Conservation (phyloP, 2,113 vertebrate genomes). For the Plectropomus leopardus region DNA sequence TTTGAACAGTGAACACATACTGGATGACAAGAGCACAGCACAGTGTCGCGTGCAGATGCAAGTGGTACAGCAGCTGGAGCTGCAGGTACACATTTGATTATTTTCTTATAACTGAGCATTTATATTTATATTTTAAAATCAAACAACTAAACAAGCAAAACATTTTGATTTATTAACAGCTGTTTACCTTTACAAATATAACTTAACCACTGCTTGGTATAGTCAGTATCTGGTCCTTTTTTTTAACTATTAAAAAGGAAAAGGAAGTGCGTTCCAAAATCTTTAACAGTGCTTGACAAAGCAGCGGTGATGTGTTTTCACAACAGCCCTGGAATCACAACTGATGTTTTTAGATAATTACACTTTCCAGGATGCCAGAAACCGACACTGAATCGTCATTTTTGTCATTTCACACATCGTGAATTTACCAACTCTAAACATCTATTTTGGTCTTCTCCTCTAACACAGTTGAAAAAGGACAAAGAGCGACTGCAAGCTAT, state of each 20-base stretch:
- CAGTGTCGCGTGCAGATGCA: conserved; percentile 99
- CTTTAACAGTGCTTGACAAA: background rate
- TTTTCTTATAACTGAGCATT: background rate
- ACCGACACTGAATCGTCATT: conserved; percentile 45
- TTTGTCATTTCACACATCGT: conserved; percentile 26
- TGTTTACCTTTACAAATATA: background rate
- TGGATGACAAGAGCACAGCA: conserved; percentile 99
- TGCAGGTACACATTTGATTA: conserved; percentile 88
- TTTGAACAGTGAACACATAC: conserved; percentile 97
- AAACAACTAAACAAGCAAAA: too few species aligned
- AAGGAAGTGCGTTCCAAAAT: background rate
- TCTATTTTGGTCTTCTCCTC: conserved; percentile 53
- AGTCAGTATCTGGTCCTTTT: background rate
- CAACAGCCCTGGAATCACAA: conserved; percentile 54
- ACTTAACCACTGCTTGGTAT: background rate
- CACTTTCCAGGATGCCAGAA: conserved; percentile 39
- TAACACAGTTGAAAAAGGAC: conserved; percentile 94
- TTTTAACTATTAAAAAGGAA: background rate
- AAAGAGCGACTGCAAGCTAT: conserved; percentile 99
- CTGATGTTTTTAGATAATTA: conserved; percentile 54
- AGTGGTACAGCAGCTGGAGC: conserved; percentile 98
- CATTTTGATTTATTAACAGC: background rate
- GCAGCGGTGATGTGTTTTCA: conserved; percentile 49
- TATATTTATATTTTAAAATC: background rate
- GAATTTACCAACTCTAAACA: conserved; percentile 51